Percentiles rank a stretch among this genome's conserved stretches.
Conservation (phyloP, 2,797 vertebrate species). For the Arrhamphus sclerolepis region DNA sequence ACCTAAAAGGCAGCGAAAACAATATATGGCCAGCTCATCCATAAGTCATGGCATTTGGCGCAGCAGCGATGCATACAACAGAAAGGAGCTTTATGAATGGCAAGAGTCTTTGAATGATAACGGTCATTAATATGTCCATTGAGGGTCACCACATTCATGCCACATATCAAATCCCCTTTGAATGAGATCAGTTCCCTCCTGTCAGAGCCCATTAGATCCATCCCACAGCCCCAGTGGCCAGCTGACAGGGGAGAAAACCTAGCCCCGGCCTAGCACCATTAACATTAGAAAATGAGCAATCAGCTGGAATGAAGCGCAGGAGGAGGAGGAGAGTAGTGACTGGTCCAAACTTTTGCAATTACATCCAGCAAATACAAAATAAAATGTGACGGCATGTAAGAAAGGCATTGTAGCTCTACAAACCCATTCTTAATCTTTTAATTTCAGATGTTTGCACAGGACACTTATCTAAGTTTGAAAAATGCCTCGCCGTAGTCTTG, state of each 20-base stretch:
- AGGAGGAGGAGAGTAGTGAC: conserved; percentile 22
- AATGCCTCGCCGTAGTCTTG: neutral
- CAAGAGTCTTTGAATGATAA: conserved; percentile 92
- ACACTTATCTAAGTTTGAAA: conserved; percentile 8
- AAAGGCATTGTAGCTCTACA: neutral
- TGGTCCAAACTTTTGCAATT: conserved; percentile 59
- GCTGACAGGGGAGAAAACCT: conserved; percentile 94
- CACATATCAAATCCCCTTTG: conserved; percentile 97
- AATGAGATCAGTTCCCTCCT: conserved; percentile 99
- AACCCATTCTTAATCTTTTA: neutral
- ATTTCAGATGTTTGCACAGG: conserved; percentile 11
- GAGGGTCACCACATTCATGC: conserved; percentile 93
- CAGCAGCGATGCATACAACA: conserved; percentile 71
- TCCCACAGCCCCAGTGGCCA: conserved; percentile 92
- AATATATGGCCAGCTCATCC: conserved; percentile 89
- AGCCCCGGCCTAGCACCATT: conserved; percentile 89
- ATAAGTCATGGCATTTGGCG: conserved; percentile 92
- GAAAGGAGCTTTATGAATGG: conserved; percentile 84
- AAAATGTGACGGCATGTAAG: conserved; percentile 42
- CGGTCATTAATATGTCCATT: conserved; percentile 94
- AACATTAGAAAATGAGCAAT: conserved; percentile 99
- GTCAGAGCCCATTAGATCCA: conserved; percentile 98
- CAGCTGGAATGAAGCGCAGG: conserved; percentile 91
- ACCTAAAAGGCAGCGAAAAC: conserved; percentile 87
- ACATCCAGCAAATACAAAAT: conserved; percentile 36